These are phyloP conservation scores for Plagodis pulveraria DNA, from an alignment of 2,888 invertebrate genomes.

Conservation along the genomic window DNA sequence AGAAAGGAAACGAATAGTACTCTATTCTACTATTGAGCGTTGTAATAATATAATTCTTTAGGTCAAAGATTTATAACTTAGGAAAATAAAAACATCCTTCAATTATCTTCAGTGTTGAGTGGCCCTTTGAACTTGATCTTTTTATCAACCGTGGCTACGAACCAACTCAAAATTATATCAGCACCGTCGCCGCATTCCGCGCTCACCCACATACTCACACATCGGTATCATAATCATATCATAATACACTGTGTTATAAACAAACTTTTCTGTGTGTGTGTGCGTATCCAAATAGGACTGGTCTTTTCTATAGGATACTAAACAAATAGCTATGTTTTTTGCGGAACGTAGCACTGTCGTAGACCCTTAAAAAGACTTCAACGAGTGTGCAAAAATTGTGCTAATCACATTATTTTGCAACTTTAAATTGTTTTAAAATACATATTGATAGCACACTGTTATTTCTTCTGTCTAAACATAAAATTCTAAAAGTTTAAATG, in stretches of 20 bases:
- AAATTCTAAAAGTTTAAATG: background rate
- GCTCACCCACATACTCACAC: conserved; percentile 59
- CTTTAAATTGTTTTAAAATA: background rate
- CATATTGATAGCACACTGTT: background rate
- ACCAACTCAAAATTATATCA: conserved; percentile 69
- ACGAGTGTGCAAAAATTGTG: conserved; percentile 32
- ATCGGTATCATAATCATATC: conserved; percentile 31
- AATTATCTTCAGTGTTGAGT: conserved; percentile 54
- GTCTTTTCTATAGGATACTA: conserved; percentile 4
- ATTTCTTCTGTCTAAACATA: background rate
- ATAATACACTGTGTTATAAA: conserved; percentile 27
- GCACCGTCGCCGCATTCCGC: conserved; percentile 69
- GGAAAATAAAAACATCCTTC: conserved; percentile 40
- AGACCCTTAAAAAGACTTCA: conserved; percentile 39
- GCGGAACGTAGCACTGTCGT: conserved; percentile 5
- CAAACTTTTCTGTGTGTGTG: conserved; percentile 14
- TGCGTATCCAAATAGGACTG: conserved; percentile 13
- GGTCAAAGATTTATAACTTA: conserved; percentile 12
- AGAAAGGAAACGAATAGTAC: too few relatives aligned
- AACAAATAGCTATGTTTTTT: background rate
- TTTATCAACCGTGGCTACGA: conserved; percentile 73
- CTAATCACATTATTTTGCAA: conserved; percentile 1
- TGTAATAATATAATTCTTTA: too few relatives aligned
- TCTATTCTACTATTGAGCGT: too few relatives aligned
- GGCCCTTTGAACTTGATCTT: conserved; percentile 82